A percentile compares a stretch with the other conserved stretches of the same genome.
These are phyloP conservation scores for Plemyria rubiginata DNA, from an alignment of 2,888 invertebrate genomes.

Conservation along the genomic window DNA sequence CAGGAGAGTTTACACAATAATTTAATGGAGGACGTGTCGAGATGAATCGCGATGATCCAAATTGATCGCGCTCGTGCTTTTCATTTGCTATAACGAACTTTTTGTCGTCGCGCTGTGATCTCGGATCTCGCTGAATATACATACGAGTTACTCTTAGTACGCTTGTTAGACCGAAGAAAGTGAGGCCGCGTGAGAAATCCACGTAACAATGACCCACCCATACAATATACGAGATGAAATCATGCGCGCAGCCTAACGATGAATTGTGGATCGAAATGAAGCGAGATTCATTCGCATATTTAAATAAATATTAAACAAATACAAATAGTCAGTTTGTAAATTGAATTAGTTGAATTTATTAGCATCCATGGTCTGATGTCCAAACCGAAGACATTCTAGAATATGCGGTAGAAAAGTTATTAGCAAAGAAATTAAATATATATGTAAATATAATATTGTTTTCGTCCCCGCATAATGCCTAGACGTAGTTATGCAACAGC, in stretches of 20 bases:
- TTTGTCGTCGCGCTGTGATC: constrained; percentile 53
- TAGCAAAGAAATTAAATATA: constrained; percentile 25
- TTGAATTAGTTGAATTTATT: constrained; percentile 10
- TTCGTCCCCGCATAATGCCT: constrained; percentile 25
- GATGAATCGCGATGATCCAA: constrained; percentile 42
- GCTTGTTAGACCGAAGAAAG: constrained; percentile 56
- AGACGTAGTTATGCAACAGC: constrained; percentile 37
- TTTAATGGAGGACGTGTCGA: constrained; percentile 31
- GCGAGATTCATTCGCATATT: constrained; percentile 4
- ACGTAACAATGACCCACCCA: constrained; percentile 56
- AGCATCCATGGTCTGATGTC: constrained; percentile 13
- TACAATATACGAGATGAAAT: constrained; percentile 43
- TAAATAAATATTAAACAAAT: background rate
- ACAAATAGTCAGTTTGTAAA: no score
- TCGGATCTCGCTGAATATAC: constrained; percentile 47
- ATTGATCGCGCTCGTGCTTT: constrained; percentile 54
- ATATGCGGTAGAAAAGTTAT: constrained; percentile 21
- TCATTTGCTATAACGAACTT: constrained; percentile 58
- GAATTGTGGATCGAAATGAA: constrained; percentile 26
- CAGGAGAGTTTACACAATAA: constrained; percentile 34
- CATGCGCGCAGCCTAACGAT: constrained; percentile 27
- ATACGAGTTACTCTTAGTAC: constrained; percentile 41
- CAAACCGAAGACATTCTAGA: constrained; percentile 15
- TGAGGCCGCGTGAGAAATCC: constrained; percentile 62
- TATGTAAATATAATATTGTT: constrained; percentile 33